Conservation (phyloP, 1,140 invertebrate species). For the Drosophila takahashii region DNA sequence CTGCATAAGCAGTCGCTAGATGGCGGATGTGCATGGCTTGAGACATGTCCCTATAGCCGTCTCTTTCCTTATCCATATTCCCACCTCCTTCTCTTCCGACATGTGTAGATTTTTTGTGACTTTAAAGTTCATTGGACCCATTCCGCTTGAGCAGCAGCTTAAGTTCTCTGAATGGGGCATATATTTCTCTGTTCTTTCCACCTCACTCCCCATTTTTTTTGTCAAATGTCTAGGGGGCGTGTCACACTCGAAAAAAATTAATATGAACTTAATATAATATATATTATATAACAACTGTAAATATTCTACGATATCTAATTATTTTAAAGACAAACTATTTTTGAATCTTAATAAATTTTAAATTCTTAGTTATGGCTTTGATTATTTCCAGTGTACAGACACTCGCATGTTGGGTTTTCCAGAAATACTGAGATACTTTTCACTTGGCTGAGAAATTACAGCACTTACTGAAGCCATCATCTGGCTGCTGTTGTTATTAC, state of each 20-base stretch:
- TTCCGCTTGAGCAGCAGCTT: constrained; percentile 48
- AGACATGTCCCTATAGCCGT: constrained; percentile 11
- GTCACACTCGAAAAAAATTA: neutral
- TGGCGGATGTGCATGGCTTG: constrained; percentile 48
- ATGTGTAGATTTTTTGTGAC: constrained; percentile 45
- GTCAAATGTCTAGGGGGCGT: constrained; percentile 60
- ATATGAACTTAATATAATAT: neutral
- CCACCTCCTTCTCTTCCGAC: neutral
- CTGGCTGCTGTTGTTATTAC: constrained; percentile 17
- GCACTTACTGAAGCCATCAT: constrained; percentile 22
- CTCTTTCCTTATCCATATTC: constrained; percentile 3
- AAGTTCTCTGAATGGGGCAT: constrained; percentile 35
- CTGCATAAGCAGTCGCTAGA: constrained; percentile 36
- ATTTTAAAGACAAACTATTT: neutral
- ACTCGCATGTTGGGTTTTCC: constrained; percentile 13
- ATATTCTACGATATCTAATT: no score
- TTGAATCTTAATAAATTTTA: neutral
- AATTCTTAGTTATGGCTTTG: neutral
- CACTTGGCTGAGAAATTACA: constrained; percentile 36
- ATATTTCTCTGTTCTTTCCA: constrained; percentile 25
- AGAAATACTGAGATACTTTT: constrained; percentile 37
- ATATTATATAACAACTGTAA: no score
- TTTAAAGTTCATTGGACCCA: constrained; percentile 75
- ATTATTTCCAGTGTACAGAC: neutral
- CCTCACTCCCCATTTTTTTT: constrained; percentile 33